These are phyloP conservation scores for Pangasius macronema DNA, from an alignment of 2,797 vertebrate genomes.

Conservation along the genomic window DNA sequence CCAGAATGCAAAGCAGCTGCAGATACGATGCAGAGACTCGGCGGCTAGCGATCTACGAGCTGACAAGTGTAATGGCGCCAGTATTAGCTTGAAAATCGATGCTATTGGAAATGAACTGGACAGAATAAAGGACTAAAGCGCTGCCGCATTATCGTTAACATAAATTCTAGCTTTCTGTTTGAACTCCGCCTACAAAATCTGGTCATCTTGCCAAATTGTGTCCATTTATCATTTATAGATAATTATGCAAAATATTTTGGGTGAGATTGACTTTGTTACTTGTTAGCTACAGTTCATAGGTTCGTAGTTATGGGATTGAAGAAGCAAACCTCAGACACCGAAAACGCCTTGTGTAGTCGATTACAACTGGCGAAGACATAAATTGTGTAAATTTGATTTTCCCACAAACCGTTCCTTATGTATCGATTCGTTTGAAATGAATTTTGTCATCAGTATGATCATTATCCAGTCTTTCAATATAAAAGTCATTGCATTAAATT, in stretches of 20 bases:
- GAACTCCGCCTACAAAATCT: neutral
- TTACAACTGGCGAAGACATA: no score
- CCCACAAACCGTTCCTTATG: no score
- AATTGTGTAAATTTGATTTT: no score
- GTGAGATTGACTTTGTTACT: neutral
- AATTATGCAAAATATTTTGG: neutral
- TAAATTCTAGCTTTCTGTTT: neutral
- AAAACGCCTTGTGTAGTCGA: no score
- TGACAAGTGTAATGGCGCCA: no score
- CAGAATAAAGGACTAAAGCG: neutral
- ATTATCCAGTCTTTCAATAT: no score
- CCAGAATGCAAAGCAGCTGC: neutral
- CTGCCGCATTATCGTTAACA: neutral
- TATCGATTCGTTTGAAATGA: no score
- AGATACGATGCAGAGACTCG: neutral
- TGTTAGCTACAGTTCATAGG: no score
- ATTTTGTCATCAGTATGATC: no score
- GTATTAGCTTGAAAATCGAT: neutral
- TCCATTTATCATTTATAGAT: neutral
- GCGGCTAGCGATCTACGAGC: neutral
- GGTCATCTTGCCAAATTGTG: neutral
- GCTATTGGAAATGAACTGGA: neutral
- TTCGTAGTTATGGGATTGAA: no score
- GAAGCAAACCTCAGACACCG: no score
- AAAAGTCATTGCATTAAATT: no score